These are phyloP conservation scores for Hycleus phaleratus DNA, from an alignment of 1,140 invertebrate genomes.

Conservation along the genomic window DNA sequence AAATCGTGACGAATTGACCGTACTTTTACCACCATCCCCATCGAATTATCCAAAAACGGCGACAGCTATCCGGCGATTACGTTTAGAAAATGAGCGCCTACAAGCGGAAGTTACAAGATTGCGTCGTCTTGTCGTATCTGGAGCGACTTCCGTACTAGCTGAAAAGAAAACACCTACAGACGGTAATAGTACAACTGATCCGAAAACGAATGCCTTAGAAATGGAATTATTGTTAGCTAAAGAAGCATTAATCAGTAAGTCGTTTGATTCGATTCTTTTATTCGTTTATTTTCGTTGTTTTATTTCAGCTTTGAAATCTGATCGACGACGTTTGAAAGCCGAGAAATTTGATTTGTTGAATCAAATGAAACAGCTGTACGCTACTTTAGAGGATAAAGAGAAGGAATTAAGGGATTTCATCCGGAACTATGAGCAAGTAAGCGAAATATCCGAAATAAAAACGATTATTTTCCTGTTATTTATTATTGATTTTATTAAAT, in stretches of 20 bases:
- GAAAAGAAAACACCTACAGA: slow-evolving; percentile 31
- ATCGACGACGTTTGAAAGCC: slow-evolving; percentile 82
- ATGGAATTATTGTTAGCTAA: slow-evolving; percentile 52
- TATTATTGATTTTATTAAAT: slow-evolving; percentile 1
- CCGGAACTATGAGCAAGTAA: slow-evolving; percentile 85
- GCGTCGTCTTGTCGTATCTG: slow-evolving; percentile 45
- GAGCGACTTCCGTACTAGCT: slow-evolving; percentile 29
- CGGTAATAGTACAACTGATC: slow-evolving; percentile 7
- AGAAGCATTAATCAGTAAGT: slow-evolving; percentile 43
- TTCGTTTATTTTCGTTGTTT: slow-evolving; percentile 4
- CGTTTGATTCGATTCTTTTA: slow-evolving; percentile 1
- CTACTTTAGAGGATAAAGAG: slow-evolving; percentile 89
- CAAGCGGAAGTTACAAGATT: slow-evolving; percentile 57
- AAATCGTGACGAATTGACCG: slow-evolving; percentile 29
- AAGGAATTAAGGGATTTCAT: slow-evolving; percentile 89
- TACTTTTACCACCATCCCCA: slow-evolving; percentile 26
- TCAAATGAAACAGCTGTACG: slow-evolving; percentile 92
- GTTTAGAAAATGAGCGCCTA: slow-evolving; percentile 59
- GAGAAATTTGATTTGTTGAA: slow-evolving; percentile 90
- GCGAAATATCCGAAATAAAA: slow-evolving; percentile 14
- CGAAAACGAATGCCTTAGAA: slow-evolving; percentile 44
- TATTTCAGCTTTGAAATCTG: slow-evolving; percentile 67
- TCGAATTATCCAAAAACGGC: slow-evolving; percentile 31
- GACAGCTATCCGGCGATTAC: slow-evolving; percentile 46
- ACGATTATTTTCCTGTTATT: background rate